Conservation (phyloP, 64 coral and sea anemone genomes). For the Astreopora myriophthalma region DNA sequence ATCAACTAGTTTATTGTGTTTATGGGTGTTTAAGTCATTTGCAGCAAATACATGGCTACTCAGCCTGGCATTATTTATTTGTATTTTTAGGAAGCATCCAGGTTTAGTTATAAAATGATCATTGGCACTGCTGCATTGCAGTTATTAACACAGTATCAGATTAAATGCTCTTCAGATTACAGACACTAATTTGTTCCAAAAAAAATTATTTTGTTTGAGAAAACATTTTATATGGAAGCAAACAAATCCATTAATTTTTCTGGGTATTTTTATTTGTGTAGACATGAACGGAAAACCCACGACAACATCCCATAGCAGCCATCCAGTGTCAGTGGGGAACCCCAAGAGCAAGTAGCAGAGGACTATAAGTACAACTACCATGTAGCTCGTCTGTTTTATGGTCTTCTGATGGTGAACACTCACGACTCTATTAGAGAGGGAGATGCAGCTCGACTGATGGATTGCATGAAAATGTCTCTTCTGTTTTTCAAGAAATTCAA, state of each 20-base stretch:
- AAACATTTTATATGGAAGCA: background rate
- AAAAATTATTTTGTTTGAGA: background rate
- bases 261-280: background rate
- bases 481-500: background rate
- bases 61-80: background rate
- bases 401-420: slow-evolving; percentile 22
- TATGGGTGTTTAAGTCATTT: background rate
- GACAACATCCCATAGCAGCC: background rate
- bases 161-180: background rate
- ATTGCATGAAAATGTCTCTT: background rate
- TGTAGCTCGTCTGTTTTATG: slow-evolving; percentile 25
- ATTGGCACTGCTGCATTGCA: background rate
- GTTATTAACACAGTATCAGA: background rate
- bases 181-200: background rate
- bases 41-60: background rate
- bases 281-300: background rate
- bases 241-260: background rate
- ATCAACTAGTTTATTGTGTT: background rate
- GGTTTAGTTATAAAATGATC: background rate
- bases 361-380: slow-evolving; percentile 64
- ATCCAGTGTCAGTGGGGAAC: background rate
- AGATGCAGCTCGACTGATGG: background rate
- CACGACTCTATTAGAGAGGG: background rate
- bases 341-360: background rate
- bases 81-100: background rate